Evolutionary conservation across 2,888 invertebrate species (phyloP).

Genomic region (Palloptera scutellata): DNA sequence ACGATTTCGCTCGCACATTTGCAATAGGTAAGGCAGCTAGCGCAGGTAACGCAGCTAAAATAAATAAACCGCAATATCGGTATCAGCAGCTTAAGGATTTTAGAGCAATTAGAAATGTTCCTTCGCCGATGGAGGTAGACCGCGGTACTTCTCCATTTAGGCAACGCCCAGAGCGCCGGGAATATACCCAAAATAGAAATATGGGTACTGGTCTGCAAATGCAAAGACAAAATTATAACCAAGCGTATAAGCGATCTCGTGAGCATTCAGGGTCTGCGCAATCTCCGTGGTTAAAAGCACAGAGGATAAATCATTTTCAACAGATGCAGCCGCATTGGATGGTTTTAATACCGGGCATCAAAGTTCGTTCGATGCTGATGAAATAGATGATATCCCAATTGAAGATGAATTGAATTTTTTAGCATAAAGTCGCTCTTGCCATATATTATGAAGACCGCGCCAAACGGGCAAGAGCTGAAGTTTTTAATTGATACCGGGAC

Average conservation of each 20-base stretch:
- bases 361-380: constrained; percentile 18
- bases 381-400: neutral
- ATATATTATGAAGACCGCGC: constrained; percentile 23
- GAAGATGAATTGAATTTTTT: constrained; percentile 23
- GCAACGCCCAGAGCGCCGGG: too few species aligned
- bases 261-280: constrained; percentile 10
- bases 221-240: neutral
- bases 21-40: constrained; percentile 24
- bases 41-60: too few species aligned
- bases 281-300: constrained; percentile 16
- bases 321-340: constrained; percentile 7
- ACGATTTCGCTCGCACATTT: constrained; percentile 30
- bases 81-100: constrained; percentile 2
- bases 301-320: constrained; percentile 19
- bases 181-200: too few species aligned
- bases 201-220: neutral
- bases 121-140: constrained; percentile 28
- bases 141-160: constrained; percentile 10
- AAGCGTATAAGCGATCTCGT: constrained; percentile 18
- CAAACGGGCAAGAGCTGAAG: constrained; percentile 24
- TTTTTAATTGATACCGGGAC: constrained; percentile 28
- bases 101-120: too few species aligned
- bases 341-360: constrained; percentile 8
- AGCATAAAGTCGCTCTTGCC: constrained; percentile 30
- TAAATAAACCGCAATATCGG: constrained; percentile 19